Conservation (phyloP, 2,888 invertebrate species). For the Eurytoma adleriae region DNA sequence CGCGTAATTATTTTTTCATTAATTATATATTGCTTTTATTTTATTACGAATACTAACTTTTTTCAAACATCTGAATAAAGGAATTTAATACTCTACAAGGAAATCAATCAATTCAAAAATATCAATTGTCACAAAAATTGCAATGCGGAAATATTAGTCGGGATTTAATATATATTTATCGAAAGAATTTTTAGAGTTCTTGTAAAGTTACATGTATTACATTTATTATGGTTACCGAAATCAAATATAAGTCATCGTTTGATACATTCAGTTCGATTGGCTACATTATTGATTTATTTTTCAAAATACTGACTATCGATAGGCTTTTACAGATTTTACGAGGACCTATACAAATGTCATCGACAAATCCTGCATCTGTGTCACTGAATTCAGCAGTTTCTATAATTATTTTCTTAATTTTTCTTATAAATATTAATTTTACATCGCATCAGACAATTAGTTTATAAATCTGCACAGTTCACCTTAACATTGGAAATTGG, state of each 20-base stretch:
- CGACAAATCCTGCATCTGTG: constrained; percentile 36
- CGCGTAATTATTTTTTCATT: constrained; percentile 23
- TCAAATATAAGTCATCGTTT: neutral
- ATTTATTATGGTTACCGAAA: constrained; percentile 18
- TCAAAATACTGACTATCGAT: constrained; percentile 50
- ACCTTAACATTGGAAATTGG: constrained; percentile 7
- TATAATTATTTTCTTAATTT: constrained; percentile 10
- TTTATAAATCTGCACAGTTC: constrained; percentile 11
- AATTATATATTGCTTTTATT: constrained; percentile 1
- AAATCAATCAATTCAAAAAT: neutral
- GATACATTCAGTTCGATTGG: constrained; percentile 39
- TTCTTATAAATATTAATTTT: neutral
- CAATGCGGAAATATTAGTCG: constrained; percentile 3
- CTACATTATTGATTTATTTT: constrained; percentile 34
- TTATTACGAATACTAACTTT: constrained; percentile 12
- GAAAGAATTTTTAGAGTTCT: constrained; percentile 26
- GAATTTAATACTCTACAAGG: neutral
- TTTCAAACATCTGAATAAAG: neutral
- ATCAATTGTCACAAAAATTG: neutral
- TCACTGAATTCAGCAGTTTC: constrained; percentile 35
- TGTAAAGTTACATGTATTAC: neutral
- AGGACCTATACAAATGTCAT: constrained; percentile 43
- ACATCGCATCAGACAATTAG: constrained; percentile 31
- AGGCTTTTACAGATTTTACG: constrained; percentile 30
- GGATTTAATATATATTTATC: constrained; percentile 17